These are phyloP conservation scores for Cryptocheilus praepositus DNA, from an alignment of 2,888 invertebrate genomes.

Conservation along the genomic window DNA sequence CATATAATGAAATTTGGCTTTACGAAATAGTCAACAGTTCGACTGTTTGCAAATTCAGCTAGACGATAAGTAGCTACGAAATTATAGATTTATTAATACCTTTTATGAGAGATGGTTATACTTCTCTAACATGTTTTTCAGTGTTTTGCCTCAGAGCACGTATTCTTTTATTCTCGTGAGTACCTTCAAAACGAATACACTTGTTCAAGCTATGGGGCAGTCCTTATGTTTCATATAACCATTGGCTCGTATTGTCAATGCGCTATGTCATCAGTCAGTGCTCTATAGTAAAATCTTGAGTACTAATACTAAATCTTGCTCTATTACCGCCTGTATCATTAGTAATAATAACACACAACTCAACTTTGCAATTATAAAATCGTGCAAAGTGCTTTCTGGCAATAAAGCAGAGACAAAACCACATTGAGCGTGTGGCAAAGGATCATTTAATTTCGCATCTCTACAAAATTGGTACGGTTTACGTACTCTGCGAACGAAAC, in stretches of 20 bases:
- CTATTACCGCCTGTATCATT: not conserved
- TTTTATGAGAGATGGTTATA: too few species aligned
- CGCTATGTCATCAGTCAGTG: not conserved
- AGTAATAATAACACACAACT: not conserved
- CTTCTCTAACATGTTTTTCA: not conserved
- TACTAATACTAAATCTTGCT: not conserved
- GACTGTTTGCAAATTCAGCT: too few species aligned
- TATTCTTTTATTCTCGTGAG: too few species aligned
- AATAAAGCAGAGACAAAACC: not conserved
- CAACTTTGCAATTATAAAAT: not conserved
- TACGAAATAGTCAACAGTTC: too few species aligned
- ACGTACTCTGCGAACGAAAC: not conserved
- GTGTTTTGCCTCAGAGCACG: not conserved
- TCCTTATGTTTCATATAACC: too few species aligned
- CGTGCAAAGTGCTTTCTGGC: not conserved
- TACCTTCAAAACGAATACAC: too few species aligned
- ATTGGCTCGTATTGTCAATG: not conserved
- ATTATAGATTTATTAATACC: too few species aligned
- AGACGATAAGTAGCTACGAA: too few species aligned
- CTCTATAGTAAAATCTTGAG: not conserved
- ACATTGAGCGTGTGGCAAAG: not conserved
- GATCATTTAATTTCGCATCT: too few species aligned
- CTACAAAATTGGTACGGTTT: not conserved
- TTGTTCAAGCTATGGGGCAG: too few species aligned
- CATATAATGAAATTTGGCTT: conserved; percentile 11